Evolutionary conservation across 2,113 vertebrate species (phyloP).

Genomic region (Hemiscyllium ocellatum): DNA sequence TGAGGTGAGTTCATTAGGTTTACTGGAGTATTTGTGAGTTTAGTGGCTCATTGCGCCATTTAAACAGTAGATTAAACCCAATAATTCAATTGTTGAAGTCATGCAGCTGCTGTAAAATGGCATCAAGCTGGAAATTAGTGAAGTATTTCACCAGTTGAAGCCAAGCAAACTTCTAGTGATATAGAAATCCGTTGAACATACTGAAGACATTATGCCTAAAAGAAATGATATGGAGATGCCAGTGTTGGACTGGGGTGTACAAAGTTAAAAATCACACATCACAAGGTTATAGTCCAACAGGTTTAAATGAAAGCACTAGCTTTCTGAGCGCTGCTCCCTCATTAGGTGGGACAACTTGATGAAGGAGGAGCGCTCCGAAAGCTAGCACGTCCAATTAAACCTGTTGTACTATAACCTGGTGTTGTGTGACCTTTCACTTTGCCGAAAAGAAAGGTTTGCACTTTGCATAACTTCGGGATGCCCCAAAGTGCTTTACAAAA

Average conservation of each 20-base stretch:
- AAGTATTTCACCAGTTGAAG: not conserved
- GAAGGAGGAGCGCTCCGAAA: too few species aligned
- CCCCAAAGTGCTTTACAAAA: not conserved
- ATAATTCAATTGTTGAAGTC: slow-evolving; percentile 17
- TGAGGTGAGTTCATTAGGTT: not conserved
- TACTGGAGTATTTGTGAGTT: not conserved
- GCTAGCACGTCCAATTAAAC: too few species aligned
- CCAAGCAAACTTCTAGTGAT: not conserved
- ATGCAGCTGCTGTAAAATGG: not conserved
- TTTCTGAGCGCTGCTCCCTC: too few species aligned
- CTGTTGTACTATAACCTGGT: too few species aligned
- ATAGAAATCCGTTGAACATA: not conserved
- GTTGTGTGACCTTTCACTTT: too few species aligned
- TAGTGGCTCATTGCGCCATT: not conserved
- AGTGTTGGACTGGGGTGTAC: too few species aligned
- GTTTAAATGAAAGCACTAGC: too few species aligned
- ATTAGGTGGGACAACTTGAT: too few species aligned
- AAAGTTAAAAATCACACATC: too few species aligned
- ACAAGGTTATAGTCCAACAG: too few species aligned
- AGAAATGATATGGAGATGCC: too few species aligned
- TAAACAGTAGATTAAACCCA: slow-evolving; percentile 2
- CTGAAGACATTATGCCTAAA: not conserved
- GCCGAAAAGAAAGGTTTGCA: not conserved
- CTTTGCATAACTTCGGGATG: not conserved
- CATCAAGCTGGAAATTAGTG: not conserved